A percentile compares a stretch with the other conserved stretches of the same genome.
Conservation (phyloP, 1,140 invertebrate genomes). For the Hyposmocoma kahamanoa region DNA sequence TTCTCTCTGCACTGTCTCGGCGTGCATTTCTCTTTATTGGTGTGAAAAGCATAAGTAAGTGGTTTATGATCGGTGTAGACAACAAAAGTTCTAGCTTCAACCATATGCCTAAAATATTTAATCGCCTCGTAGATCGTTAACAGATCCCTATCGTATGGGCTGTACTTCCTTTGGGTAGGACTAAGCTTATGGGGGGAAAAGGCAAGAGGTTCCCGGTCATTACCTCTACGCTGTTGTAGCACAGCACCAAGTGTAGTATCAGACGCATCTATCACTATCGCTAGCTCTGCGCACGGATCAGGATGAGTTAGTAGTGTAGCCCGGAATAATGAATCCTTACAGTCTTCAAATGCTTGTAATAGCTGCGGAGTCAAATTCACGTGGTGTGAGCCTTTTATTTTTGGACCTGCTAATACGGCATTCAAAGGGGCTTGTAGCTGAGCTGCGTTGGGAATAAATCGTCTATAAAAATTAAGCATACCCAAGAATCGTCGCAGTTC, state of each 20-base stretch:
- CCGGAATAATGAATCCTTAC: not conserved
- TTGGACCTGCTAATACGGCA: not conserved
- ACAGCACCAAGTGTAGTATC: constrained; percentile 3
- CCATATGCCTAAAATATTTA: constrained; percentile 1
- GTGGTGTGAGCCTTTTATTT: constrained; percentile 3
- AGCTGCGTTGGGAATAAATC: constrained; percentile 28
- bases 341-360: constrained; percentile 5
- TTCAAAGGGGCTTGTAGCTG: not conserved
- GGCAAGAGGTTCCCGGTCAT: constrained; percentile 17
- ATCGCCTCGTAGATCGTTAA: constrained; percentile 5
- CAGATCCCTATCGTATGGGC: constrained; percentile 7
- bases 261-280: constrained; percentile 6
- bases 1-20: constrained; percentile 21
- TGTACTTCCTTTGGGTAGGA: constrained; percentile 4
- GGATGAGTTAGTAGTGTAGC: constrained; percentile 5
- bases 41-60: not conserved
- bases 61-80: not conserved
- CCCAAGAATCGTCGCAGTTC: constrained; percentile 37
- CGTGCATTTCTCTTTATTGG: not conserved
- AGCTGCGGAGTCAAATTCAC: constrained; percentile 5
- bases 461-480: constrained; percentile 40
- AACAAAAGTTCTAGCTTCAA: not conserved
- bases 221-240: constrained; percentile 1
- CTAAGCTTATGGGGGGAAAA: constrained; percentile 6
- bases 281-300: not conserved